Evolutionary conservation across 2,797 vertebrate species (phyloP), one percentile per base, ranked within the genome.

Genomic region (Phoxinus dragarum): DNA sequence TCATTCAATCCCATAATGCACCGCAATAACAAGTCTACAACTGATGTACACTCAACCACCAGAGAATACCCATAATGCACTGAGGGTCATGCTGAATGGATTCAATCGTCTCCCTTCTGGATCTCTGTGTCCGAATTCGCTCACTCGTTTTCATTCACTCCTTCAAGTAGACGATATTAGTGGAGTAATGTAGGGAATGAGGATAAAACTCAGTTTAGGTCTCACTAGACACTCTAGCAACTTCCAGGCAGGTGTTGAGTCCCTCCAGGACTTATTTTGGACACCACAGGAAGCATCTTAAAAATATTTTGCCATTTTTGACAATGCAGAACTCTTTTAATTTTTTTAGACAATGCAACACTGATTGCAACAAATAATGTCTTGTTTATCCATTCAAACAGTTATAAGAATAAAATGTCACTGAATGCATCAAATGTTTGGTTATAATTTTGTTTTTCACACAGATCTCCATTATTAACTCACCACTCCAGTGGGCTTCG

Each of bases 401-500:
- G 38, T 27, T 67, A 11, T 9, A 66, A 44, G 7, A 40, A 71
- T 40, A 21, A 1, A 56, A 81, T 17, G 1, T 23, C 80, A 83
- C 23, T 49, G 31, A 49, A 49, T 12, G 23, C 4, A 64, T 17
- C n/a, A 67, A 19, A 9, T 64, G 16, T 10, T 61, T 79, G 40
- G 9, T 80, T 80, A 21, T 4, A 38, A n/a, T 52, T 12, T 5
- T 52, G 19, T 52, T 21, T 74, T 74, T 0, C 27, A 6, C 34
- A 54, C 47, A 54, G 6, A 75, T 52, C 2, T 21, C 27, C 19
- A 52, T 66, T 11, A 14, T 67, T 4, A 82, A 83, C 94, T 94
- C 93, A 98, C 97, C 91, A 97, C 90, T 80, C 93, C 89, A 85
- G 94, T 81, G 2, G 97, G 91, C 0, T 84, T 96, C 87, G 91